Evolutionary conservation across 2,888 invertebrate genomes (phyloP).

Genomic region (Catonia carolina): DNA sequence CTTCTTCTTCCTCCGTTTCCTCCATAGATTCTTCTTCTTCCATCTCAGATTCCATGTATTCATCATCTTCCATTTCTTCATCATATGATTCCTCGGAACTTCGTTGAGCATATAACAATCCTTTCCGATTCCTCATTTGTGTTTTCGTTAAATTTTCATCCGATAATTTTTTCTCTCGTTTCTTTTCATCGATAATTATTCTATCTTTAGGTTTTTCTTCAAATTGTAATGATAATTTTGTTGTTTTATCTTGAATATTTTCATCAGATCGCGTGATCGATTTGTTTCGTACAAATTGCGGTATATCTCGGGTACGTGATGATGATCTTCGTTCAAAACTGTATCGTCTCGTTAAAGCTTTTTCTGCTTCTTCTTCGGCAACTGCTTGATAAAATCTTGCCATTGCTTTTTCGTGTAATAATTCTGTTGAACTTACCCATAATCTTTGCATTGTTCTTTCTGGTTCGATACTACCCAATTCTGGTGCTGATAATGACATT

Average conservation of each 20-base stretch:
- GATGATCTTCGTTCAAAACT: conserved; percentile 27
- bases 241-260: too few relatives aligned
- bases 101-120: too few relatives aligned
- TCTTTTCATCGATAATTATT: background rate
- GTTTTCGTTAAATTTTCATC: background rate
- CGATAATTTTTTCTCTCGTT: background rate
- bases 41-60: conserved; percentile 34
- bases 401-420: conserved; percentile 76
- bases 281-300: too few relatives aligned
- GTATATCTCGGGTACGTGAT: conserved; percentile 4
- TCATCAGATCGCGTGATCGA: too few relatives aligned
- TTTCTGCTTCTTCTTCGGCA: conserved; percentile 63
- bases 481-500: conserved; percentile 74
- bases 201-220: too few relatives aligned
- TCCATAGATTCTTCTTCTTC: conserved; percentile 37
- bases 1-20: conserved; percentile 26
- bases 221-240: too few relatives aligned
- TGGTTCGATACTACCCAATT: conserved; percentile 54
- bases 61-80: conserved; percentile 39
- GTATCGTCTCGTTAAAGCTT: conserved; percentile 34
- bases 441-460: conserved; percentile 53
- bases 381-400: conserved; percentile 72
- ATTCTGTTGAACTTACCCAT: conserved; percentile 74
- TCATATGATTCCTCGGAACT: conserved; percentile 2
- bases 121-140: background rate